Evolutionary conservation across 2,797 vertebrate genomes (phyloP), one percentile per base, ranked within the genome.

Genomic region (Melanotaenia parkinsoni): DNA sequence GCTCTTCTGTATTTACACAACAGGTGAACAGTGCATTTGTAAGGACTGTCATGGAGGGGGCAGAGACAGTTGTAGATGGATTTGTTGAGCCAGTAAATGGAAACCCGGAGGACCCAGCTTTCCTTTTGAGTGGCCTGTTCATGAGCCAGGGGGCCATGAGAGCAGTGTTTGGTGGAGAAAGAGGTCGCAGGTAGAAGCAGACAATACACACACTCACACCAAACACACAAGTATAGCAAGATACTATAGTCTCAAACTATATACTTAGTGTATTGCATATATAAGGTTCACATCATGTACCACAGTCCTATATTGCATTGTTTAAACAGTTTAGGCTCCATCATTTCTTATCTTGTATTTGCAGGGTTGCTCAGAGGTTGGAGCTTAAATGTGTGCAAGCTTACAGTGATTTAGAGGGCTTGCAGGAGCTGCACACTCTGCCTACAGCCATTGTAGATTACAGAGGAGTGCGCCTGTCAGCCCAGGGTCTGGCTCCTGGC

Each of bases 361-460:
- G 28, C 76, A 93, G 91, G 84, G 80, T 90, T 16, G 93, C 93
- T 70, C 91, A 94, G 82, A 89, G 90, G 67, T 74, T 92, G 59
- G 91, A 93, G 87, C 89, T 95, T 22, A 90, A 82, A 65, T 85
- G 91, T 2, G 92, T 96, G 0, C 93, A 96, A 76, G 90, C 87
- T 35, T 96, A 96, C 89, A 94, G 88, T 76, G 78, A 94, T 35
- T 40, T 95, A 18, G 91, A 93, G 16, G 86, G 87, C 1, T 50
- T 92, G 4, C 92, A 94, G 62, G 92, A 87, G 13, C 91, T 96
- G n/a, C 94, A 95, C 86, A 94, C 94, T 26, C 88, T 96, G 16
- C 95, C 95, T 45, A 95, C 95, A 56, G 95, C 95, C 14, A 78
- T 95, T 13, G 91, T 95, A 3, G 95, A 96, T 85, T 96, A 96